Percentiles rank a stretch among this genome's conserved stretches.
These are phyloP conservation scores for Galaxea fascicularis DNA, from an alignment of 92 coral and sea anemone genomes.

Conservation along the genomic window DNA sequence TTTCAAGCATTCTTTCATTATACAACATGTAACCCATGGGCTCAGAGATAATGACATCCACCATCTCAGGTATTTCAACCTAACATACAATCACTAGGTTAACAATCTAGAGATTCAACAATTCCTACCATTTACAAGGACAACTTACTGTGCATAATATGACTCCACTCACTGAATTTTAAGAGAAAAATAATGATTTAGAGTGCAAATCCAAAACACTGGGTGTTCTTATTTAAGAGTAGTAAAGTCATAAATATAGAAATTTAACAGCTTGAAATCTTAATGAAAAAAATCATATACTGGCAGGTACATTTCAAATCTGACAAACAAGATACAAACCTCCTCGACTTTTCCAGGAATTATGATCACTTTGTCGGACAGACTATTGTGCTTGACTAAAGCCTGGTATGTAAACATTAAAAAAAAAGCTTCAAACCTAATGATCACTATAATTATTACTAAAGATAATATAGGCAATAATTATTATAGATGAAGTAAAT, in stretches of 20 bases:
- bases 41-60: slow-evolving; percentile 95
- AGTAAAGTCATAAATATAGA: no score
- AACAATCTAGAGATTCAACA: no score
- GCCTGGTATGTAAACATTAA: slow-evolving; percentile 55
- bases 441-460: no score
- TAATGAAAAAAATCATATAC: no score
- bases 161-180: no score
- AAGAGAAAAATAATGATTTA: no score
- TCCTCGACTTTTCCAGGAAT: slow-evolving; percentile 98
- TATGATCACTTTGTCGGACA: slow-evolving; percentile 81
- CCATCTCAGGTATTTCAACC: slow-evolving; percentile 96
- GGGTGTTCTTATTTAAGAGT: no score
- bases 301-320: no score
- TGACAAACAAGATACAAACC: slow-evolving; percentile 50
- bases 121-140: no score
- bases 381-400: slow-evolving; percentile 81
- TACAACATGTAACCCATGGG: slow-evolving; percentile 99
- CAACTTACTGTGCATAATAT: no score
- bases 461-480: background rate
- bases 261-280: no score
- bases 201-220: no score
- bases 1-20: slow-evolving; percentile 97
- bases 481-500: background rate
- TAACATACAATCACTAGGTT: slow-evolving; percentile 10
- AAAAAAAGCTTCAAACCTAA: background rate